Conservation (phyloP, 2,797 vertebrate genomes). For the Apodemus agrarius region DNA sequence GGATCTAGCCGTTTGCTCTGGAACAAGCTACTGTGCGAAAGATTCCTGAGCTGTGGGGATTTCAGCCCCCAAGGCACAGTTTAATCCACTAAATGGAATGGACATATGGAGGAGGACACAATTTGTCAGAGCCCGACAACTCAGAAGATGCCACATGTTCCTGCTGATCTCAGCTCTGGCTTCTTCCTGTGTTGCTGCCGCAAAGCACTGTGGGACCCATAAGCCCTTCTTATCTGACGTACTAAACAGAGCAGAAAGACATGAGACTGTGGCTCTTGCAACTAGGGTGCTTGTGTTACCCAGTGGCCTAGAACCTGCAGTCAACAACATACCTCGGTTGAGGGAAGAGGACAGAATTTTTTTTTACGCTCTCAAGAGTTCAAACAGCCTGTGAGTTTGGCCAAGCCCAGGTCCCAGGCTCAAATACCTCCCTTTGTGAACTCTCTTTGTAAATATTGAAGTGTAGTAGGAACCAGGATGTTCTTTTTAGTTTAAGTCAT, state of each 20-base stretch:
- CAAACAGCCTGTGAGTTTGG: neutral
- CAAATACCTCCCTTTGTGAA: slow-evolving; percentile 47
- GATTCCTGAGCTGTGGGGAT: neutral
- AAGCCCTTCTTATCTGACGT: neutral
- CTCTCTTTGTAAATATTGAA: slow-evolving; percentile 45
- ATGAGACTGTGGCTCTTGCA: slow-evolving; percentile 8
- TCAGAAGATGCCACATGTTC: neutral
- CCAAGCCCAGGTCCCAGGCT: neutral
- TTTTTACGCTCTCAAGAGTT: neutral
- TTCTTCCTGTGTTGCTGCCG: neutral
- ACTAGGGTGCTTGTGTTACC: neutral
- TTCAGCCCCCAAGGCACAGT: slow-evolving; percentile 15
- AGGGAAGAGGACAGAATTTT: neutral
- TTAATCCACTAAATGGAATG: slow-evolving; percentile 6
- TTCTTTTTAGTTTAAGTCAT: slow-evolving; percentile 27
- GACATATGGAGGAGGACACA: slow-evolving; percentile 3
- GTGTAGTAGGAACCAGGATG: neutral
- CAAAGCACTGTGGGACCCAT: slow-evolving; percentile 9
- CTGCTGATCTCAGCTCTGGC: slow-evolving; percentile 33
- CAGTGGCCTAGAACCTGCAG: neutral
- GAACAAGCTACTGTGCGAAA: slow-evolving; percentile 11
- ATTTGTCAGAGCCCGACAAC: slow-evolving; percentile 30
- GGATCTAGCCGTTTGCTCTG: neutral
- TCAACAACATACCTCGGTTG: neutral
- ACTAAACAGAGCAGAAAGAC: neutral